Evolutionary conservation across 2,113 vertebrate species (phyloP).

Genomic region (Coptodon bakossiorum): DNA sequence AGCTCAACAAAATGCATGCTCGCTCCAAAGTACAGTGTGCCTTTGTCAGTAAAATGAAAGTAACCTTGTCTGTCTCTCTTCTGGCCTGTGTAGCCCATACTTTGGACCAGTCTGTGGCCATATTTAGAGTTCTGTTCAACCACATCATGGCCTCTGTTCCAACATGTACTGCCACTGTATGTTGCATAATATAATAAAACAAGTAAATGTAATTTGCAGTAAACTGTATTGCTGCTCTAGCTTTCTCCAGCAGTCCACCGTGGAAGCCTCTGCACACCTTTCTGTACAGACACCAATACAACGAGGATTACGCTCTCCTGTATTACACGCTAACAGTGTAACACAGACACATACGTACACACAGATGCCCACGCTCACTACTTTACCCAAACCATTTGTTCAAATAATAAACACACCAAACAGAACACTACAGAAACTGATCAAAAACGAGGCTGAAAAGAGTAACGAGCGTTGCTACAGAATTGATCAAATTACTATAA

Average conservation of each 20-base stretch:
- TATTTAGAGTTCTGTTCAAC: background rate
- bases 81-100: background rate
- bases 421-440: constrained; percentile 69
- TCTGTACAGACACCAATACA: constrained; percentile 36
- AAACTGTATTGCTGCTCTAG: constrained; percentile 2
- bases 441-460: constrained; percentile 67
- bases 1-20: constrained; percentile 51
- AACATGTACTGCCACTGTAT: background rate
- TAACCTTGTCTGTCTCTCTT: background rate
- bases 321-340: constrained; percentile 55
- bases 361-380: constrained; percentile 47
- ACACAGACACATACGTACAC: constrained; percentile 58
- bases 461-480: constrained; percentile 41
- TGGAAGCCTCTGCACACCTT: constrained; percentile 2
- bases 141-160: background rate
- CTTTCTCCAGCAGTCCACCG: constrained; percentile 8
- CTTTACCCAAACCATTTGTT: constrained; percentile 49
- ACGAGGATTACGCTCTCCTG: constrained; percentile 26
- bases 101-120: background rate
- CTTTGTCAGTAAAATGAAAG: background rate
- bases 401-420: constrained; percentile 68
- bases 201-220: background rate
- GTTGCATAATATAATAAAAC: background rate
- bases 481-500: constrained; percentile 43
- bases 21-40: constrained; percentile 2